phyloP scores from a whole-genome alignment of 2,797 vertebrate genomes.

The Austrolebias charrua region DNA sequence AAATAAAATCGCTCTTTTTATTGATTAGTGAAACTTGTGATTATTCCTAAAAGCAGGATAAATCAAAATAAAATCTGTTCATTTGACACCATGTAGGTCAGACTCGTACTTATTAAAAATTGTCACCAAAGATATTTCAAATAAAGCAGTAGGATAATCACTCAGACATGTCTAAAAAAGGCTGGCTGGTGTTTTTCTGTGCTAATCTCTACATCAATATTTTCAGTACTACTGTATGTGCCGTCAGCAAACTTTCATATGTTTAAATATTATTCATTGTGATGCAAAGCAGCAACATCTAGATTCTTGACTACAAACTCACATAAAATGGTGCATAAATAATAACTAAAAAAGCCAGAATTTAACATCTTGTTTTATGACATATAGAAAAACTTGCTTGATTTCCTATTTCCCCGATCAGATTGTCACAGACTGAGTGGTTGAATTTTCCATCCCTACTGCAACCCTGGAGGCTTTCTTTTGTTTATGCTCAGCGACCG shows the following conservation, averaged over 20 bases:
- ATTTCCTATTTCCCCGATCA: conserved; percentile 13
- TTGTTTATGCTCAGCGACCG: conserved; percentile 62
- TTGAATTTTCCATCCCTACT: conserved; percentile 70
- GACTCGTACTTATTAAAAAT: neutral
- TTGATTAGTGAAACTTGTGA: neutral
- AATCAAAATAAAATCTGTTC: neutral
- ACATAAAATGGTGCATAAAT: neutral
- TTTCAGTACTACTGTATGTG: neutral
- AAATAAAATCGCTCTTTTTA: neutral
- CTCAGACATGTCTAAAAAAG: conserved; percentile 1
- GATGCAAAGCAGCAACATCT: too few relatives aligned
- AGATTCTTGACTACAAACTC: conserved; percentile 3
- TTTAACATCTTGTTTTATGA: conserved; percentile 7
- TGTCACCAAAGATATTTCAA: neutral
- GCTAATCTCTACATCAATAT: conserved; percentile 7
- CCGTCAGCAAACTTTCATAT: neutral
- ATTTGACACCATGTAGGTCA: neutral
- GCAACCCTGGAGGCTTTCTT: conserved; percentile 57
- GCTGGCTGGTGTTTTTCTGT: neutral
- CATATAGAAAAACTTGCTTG: conserved; percentile 2
- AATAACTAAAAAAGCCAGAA: neutral
- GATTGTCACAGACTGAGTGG: conserved; percentile 45
- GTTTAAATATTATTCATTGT: neutral
- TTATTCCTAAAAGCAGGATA: neutral
- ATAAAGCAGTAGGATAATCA: neutral